These are phyloP conservation scores for Neoascia interrupta DNA, from an alignment of 2,888 invertebrate species.

Conservation along the genomic window DNA sequence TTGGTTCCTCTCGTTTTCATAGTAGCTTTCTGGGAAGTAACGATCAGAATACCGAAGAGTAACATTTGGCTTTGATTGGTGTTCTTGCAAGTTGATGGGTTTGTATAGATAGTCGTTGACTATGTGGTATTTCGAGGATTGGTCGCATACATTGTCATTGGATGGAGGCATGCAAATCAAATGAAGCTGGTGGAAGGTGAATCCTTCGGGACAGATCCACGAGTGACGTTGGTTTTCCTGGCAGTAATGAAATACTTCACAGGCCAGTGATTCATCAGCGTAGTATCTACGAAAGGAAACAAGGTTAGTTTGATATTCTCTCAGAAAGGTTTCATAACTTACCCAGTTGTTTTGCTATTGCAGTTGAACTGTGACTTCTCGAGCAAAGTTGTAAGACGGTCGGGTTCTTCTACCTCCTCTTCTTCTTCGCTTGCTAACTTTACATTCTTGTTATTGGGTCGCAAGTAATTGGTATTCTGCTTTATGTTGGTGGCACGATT, in stretches of 20 bases:
- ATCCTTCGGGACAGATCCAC: constrained; percentile 96
- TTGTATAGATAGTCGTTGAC: constrained; percentile 96
- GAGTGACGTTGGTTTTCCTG: constrained; percentile 94
- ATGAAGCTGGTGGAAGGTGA: constrained; percentile 87
- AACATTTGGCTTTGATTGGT: constrained; percentile 89
- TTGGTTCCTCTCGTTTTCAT: constrained; percentile 82
- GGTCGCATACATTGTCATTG: constrained; percentile 92
- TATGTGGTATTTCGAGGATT: constrained; percentile 93
- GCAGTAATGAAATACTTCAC: constrained; percentile 96
- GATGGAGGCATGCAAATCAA: constrained; percentile 96
- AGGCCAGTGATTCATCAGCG: constrained; percentile 92
- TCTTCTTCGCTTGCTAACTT: constrained; percentile 81
- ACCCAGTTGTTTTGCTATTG: constrained; percentile 88
- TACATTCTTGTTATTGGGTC: constrained; percentile 63
- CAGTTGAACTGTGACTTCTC: constrained; percentile 93
- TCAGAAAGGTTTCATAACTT: constrained; percentile 21
- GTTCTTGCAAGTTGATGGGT: constrained; percentile 91
- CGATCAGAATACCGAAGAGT: constrained; percentile 90
- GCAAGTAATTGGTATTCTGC: constrained; percentile 75
- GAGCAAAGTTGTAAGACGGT: constrained; percentile 88
- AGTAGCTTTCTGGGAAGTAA: constrained; percentile 90
- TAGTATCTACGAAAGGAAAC: constrained; percentile 83
- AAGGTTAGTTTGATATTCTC: neutral
- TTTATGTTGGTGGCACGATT: constrained; percentile 74
- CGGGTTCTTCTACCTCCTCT: constrained; percentile 91